These are phyloP conservation scores for Morinoia aosen DNA, from an alignment of 2,888 invertebrate genomes.

Conservation along the genomic window DNA sequence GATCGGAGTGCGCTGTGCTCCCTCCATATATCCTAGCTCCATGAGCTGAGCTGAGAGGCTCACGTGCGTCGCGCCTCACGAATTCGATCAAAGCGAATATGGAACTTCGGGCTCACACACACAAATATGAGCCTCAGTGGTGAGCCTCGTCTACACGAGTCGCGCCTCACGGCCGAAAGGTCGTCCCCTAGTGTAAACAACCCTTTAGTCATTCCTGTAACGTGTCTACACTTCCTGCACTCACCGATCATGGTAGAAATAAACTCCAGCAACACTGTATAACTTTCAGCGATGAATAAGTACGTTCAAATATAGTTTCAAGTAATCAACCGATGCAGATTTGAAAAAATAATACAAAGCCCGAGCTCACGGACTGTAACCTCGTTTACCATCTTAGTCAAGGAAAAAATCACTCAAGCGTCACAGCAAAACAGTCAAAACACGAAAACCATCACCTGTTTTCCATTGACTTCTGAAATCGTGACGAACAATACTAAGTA, in stretches of 20 bases:
- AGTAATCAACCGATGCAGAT: not conserved
- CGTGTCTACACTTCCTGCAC: not conserved
- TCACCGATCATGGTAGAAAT: not conserved
- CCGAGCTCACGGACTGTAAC: too few relatives aligned
- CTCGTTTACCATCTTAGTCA: too few relatives aligned
- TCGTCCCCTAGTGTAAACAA: too few relatives aligned
- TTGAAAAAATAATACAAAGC: not conserved
- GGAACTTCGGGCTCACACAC: too few relatives aligned
- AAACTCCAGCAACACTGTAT: not conserved
- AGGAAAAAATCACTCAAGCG: not conserved
- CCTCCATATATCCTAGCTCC: too few relatives aligned
- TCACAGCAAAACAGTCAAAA: not conserved
- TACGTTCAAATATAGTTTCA: not conserved
- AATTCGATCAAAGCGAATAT: too few relatives aligned
- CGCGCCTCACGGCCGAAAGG: too few relatives aligned
- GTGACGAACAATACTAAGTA: not conserved
- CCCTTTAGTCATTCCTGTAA: not conserved
- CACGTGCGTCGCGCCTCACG: too few relatives aligned
- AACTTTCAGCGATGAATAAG: not conserved
- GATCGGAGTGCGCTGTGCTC: too few relatives aligned
- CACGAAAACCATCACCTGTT: not conserved
- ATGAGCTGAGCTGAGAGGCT: too few relatives aligned
- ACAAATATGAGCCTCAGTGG: too few relatives aligned
- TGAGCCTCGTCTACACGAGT: too few relatives aligned
- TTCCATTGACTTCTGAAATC: not conserved